Evolutionary conservation across 2,888 invertebrate species (phyloP), one percentile per base, ranked within the genome.

Genomic region (Drosophila affinis): DNA sequence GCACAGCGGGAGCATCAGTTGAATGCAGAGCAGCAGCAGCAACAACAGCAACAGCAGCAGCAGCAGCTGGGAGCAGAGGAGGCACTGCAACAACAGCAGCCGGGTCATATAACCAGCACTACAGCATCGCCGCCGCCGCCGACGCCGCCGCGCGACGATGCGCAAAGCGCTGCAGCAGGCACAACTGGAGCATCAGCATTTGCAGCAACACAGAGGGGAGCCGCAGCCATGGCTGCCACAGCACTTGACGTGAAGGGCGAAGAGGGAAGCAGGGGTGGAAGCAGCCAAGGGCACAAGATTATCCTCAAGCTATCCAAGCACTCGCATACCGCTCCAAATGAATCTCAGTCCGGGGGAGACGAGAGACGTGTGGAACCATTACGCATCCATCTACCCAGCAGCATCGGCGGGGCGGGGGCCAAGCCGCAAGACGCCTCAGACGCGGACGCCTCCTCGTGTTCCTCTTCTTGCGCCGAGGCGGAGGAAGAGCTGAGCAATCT

Each of bases 351-450:
- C n/a, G 49, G 52, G 18, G 78, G 60, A 62, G 85, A 87, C 71
- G 87, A 81, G 58, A 88, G 92, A 47, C 92, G 92, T 76, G 92
- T 92, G 7, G 92, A 92, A 69, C 92, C 92, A n/a, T 78, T 92
- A 46, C 92, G 92, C 75, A 92, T 92, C 7, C 92, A 92, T 71
- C 76, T 92, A 53, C 90, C 88, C 24, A 76, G 63, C 39, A 67
- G 55, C 27, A 60, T 55, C 1, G 60, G 52, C 0, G 49, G 34
- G 14, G 10, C 60, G n/a, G 49, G 87, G 17, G 89, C 89, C 58
- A 80, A 87, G 61, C 75, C 70, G 47, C 75, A 63, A 39, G 84
- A 79, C 46, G 72, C 79, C 48, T 75, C 81, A 44, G 79, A 77
- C 24, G 88, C 89, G 46, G 79, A 80, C 60, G 86, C 81, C 61